phyloP scores from a whole-genome alignment of 2,888 invertebrate species.

The Acleris sparsana region DNA sequence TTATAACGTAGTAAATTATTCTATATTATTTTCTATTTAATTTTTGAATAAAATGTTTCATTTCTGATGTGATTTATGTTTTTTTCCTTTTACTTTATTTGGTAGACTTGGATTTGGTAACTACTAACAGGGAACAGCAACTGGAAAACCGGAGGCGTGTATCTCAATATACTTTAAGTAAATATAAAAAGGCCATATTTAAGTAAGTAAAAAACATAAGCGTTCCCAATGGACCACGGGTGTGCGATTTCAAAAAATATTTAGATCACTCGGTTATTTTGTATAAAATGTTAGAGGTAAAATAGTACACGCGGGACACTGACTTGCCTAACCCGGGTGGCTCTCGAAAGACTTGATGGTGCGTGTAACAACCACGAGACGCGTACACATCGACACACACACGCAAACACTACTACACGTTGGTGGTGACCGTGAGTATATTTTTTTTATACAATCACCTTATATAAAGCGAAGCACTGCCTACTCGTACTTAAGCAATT shows the following conservation, averaged over 20 bases:
- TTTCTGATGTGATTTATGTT: conserved; percentile 50
- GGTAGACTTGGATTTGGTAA: conserved; percentile 21
- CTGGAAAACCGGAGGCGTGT: conserved; percentile 30
- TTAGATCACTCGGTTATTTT: conserved; percentile 4
- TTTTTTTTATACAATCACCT: conserved; percentile 51
- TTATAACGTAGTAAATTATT: conserved; percentile 48
- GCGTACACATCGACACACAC: conserved; percentile 52
- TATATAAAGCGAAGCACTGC: conserved; percentile 55
- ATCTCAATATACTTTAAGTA: conserved; percentile 60
- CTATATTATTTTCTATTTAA: conserved; percentile 53
- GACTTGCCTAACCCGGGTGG: not conserved
- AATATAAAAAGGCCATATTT: conserved; percentile 2
- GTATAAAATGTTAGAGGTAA: conserved; percentile 21
- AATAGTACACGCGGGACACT: not conserved
- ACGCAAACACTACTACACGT: conserved; percentile 59
- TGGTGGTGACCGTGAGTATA: conserved; percentile 74
- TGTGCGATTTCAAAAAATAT: not conserved
- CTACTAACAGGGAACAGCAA: not conserved
- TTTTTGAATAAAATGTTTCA: conserved; percentile 56
- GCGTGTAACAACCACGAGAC: conserved; percentile 66
- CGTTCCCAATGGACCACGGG: not conserved
- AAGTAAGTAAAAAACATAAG: conserved; percentile 10
- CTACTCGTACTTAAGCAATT: conserved; percentile 44
- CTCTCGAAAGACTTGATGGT: not conserved
- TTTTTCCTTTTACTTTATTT: conserved; percentile 41